A percentile compares a stretch with the other conserved stretches of the same genome.
Evolutionary conservation across 2,888 invertebrate genomes (phyloP).

Genomic region (Heteromurus nitidus): DNA sequence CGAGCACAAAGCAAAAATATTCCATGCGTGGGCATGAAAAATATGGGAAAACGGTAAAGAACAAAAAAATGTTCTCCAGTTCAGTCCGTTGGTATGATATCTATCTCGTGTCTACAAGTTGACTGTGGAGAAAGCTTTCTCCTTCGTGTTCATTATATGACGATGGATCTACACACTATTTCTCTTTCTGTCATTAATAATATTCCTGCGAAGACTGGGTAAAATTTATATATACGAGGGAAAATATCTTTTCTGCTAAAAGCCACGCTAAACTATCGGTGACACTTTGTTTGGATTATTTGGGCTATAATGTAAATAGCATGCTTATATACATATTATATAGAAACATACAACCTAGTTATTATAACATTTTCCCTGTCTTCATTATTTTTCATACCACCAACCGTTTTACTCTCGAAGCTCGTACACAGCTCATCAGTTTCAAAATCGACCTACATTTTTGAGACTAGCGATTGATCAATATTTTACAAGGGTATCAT

Average conservation of each 20-base stretch:
- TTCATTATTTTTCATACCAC: conserved; percentile 33
- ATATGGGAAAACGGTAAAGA: not conserved
- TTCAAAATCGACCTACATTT: conserved; percentile 37
- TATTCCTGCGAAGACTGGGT: not conserved
- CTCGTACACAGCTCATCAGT: not conserved
- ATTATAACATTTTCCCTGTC: conserved; percentile 5
- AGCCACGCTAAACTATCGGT: not conserved
- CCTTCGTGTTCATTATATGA: conserved; percentile 43
- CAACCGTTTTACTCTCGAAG: not conserved
- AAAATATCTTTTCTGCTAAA: not conserved
- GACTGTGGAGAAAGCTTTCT: conserved; percentile 30
- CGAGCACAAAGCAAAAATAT: conserved; percentile 3
- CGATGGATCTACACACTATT: conserved; percentile 36
- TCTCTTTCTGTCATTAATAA: conserved; percentile 55
- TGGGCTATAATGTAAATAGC: not conserved
- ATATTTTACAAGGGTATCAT: conserved; percentile 53
- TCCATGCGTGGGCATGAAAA: conserved; percentile 4
- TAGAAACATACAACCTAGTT: not conserved
- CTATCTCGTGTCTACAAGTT: not conserved
- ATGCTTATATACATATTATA: not conserved
- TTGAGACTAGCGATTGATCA: conserved; percentile 39
- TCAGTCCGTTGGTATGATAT: not conserved
- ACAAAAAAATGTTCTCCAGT: not conserved
- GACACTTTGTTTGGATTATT: conserved; percentile 34
- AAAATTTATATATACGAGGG: not conserved